Evolutionary conservation across 2,888 invertebrate species (phyloP).

Genomic region (Odontocolon sp.): DNA sequence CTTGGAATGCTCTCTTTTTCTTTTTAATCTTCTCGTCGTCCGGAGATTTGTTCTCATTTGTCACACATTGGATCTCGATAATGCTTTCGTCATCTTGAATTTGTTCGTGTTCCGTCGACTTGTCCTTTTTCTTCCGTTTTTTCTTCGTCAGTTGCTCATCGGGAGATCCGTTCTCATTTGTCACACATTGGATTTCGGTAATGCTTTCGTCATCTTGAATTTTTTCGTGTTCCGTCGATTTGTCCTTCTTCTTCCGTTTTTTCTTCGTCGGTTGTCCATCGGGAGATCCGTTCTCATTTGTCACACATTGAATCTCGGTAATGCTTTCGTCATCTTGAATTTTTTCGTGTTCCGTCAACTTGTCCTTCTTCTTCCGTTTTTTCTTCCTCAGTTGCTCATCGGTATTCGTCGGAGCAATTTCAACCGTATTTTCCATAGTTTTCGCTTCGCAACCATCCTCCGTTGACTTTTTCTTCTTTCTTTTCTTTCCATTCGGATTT

Average conservation of each 20-base stretch:
- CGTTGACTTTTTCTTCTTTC: too few species aligned
- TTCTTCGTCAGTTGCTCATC: slow-evolving; percentile 48
- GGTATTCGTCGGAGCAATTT: too few species aligned
- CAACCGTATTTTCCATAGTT: not conserved
- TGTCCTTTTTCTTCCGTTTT: slow-evolving; percentile 46
- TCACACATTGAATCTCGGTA: not conserved
- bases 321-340: slow-evolving; percentile 69
- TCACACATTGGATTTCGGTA: not conserved
- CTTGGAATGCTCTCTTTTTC: slow-evolving; percentile 47
- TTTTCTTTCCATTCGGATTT: slow-evolving; percentile 43
- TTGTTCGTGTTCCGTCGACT: too few species aligned
- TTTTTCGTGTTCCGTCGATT: slow-evolving; percentile 30
- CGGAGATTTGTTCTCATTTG: not conserved
- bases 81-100: too few species aligned
- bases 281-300: not conserved
- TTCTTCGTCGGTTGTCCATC: slow-evolving; percentile 51
- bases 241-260: slow-evolving; percentile 43
- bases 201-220: slow-evolving; percentile 69
- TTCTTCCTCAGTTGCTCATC: slow-evolving; percentile 51
- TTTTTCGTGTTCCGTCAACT: slow-evolving; percentile 30
- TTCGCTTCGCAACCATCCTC: too few species aligned
- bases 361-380: slow-evolving; percentile 43
- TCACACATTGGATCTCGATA: not conserved
- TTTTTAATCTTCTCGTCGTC: slow-evolving; percentile 33
- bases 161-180: not conserved